Evolutionary conservation across 2,888 invertebrate genomes (phyloP).

Genomic region (Penaeus monodon): DNA sequence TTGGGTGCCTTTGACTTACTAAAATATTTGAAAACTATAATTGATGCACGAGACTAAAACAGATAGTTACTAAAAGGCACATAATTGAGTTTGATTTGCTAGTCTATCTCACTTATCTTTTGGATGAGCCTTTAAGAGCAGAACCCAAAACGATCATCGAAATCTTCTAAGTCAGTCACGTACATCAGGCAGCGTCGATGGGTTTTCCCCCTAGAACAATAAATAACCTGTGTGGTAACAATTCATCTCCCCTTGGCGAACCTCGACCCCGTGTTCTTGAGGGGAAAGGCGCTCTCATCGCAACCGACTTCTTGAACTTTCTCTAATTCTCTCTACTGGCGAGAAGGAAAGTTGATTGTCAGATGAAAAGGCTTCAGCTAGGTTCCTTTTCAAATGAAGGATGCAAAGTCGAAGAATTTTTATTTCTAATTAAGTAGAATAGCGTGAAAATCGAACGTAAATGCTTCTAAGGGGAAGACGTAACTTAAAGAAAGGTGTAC

Average conservation of each 20-base stretch:
- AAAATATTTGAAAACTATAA: no score
- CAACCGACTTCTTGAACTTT: neutral
- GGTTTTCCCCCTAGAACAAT: slow-evolving; percentile 15
- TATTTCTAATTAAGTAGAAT: no score
- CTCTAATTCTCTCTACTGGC: neutral
- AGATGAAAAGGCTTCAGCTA: no score
- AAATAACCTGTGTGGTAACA: slow-evolving; percentile 7
- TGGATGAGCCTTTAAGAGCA: neutral
- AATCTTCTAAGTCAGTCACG: neutral
- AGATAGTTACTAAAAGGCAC: no score
- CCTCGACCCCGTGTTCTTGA: neutral
- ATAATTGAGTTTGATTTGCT: no score
- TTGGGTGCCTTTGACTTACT: no score
- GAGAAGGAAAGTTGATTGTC: no score
- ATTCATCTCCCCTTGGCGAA: slow-evolving; percentile 1
- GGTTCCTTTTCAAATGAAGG: no score
- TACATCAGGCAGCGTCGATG: neutral
- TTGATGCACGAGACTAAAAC: no score
- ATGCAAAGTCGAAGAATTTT: no score
- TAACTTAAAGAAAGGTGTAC: no score
- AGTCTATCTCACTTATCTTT: neutral
- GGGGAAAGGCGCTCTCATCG: neutral
- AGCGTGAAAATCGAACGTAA: no score
- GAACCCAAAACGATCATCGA: neutral
- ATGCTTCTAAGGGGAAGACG: neutral